Evolutionary conservation across 2,797 vertebrate species (phyloP).

Genomic region (Emys orbicularis): DNA sequence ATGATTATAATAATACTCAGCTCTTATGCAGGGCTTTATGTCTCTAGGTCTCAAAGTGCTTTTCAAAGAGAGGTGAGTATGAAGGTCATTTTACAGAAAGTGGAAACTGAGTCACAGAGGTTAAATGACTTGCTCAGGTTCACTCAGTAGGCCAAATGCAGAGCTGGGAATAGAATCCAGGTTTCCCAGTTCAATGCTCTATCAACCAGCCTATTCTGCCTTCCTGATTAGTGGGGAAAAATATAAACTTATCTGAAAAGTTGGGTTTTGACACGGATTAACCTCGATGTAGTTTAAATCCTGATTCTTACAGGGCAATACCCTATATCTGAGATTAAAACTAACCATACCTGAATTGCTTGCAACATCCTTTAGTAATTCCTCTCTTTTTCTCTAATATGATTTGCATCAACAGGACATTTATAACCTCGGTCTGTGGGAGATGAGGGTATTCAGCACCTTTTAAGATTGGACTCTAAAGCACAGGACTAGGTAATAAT

Average conservation of each 20-base stretch:
- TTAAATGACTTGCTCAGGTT: accelerated
- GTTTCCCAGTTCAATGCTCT: background rate
- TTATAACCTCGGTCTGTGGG: background rate
- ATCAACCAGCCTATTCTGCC: background rate
- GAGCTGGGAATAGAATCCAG: background rate
- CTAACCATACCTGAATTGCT: background rate
- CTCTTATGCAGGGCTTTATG: background rate
- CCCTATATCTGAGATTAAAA: background rate
- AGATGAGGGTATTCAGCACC: background rate
- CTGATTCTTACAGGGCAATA: background rate
- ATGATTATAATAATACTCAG: background rate
- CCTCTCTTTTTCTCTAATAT: background rate
- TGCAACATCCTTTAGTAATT: background rate
- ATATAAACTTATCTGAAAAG: background rate
- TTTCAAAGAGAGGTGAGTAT: background rate
- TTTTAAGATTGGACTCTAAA: background rate
- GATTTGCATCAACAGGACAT: background rate
- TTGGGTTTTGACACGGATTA: background rate
- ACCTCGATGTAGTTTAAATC: background rate
- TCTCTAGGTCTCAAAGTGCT: background rate
- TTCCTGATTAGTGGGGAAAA: background rate
- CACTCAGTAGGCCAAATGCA: accelerated
- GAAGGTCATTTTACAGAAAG: background rate
- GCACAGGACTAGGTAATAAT: background rate
- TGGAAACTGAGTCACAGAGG: background rate